phyloP scores from a whole-genome alignment of 2,797 vertebrate genomes.

The Xiphorhynchus erythropygius region DNA sequence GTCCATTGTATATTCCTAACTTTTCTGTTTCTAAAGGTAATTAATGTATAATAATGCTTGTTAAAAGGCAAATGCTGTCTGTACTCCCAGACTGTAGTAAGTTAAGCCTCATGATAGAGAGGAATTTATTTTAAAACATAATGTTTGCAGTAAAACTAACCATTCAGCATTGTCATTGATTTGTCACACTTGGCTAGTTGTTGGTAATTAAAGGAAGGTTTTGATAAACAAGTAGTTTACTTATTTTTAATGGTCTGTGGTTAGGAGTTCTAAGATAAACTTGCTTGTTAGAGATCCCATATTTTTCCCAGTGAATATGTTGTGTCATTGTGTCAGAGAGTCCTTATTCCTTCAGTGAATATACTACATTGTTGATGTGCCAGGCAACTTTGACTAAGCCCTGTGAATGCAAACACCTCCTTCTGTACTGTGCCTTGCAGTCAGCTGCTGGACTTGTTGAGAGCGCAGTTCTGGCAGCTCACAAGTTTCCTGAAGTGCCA shows the following conservation, averaged over 20 bases:
- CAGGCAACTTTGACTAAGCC: neutral
- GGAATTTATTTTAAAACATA: slow-evolving; percentile 15
- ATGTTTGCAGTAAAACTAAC: neutral
- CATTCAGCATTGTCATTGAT: neutral
- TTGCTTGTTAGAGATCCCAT: neutral
- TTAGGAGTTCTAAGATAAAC: neutral
- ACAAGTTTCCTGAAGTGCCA: neutral
- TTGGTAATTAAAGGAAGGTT: slow-evolving; percentile 25
- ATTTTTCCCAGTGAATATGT: neutral
- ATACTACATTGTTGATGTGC: neutral
- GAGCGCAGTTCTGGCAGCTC: neutral
- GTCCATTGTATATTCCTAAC: neutral
- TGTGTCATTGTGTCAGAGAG: neutral
- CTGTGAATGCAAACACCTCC: neutral
- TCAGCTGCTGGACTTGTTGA: accelerated
- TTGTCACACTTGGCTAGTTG: slow-evolving; percentile 19
- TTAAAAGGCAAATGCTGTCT: neutral
- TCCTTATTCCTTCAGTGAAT: neutral
- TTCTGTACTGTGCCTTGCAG: neutral
- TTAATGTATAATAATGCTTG: neutral
- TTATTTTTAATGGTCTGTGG: neutral
- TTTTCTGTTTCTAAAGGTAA: neutral
- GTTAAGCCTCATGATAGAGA: neutral
- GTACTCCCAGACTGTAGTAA: neutral
- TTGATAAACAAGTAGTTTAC: slow-evolving; percentile 3